Evolutionary conservation across 2,888 invertebrate genomes (phyloP), one percentile per base, ranked within the genome.

Genomic region (Eubasilissa splendida): DNA sequence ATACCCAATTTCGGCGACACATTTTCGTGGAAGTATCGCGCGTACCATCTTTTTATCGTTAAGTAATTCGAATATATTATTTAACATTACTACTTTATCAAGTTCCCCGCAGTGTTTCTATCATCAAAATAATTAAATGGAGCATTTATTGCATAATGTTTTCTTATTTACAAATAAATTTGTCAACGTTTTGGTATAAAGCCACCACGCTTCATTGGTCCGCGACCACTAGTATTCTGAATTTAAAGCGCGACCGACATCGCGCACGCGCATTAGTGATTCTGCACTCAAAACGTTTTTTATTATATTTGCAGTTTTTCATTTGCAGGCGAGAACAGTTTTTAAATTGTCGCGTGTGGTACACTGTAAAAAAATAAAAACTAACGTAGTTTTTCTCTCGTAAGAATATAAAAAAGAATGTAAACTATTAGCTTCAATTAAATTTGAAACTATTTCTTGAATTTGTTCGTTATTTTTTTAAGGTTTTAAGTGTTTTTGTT

Each of bases 131-230:
- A 58, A 58, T n/a, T n/a, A 58, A 58, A 58, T 58, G 58, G 58
- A n/a, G 9, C 58, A 58, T n/a, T n/a, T n/a, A 4, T 68, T 68
- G 52, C 50, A 50, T n/a, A 68, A 68, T 68, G 68, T 50, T 68
- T 68, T 68, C 68, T 14, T n/a, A n/a, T 52, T 33, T 12, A 68
- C 12, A 68, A 66, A 50, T 68, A 52, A 14, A n/a, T 68, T 68
- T n/a, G 52, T 50, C 68, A 68, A 68, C 10, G 4, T n/a, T 0
- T 68, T 50, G 22, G 68, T 68, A 68, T 68, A 68, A 68, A 68
- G 12, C n/a, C 50, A n/a, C 3, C n/a, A 52, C 68, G 68, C 68
- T 68, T 50, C 68, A 68, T 50, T 68, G 68, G 50, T 52, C 68
- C 9, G 52, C 50, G 52, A 14, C 68, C 68, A 68, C 52, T 68